Evolutionary conservation across 2,113 vertebrate species (phyloP).

Genomic region (Platysteira castanea): DNA sequence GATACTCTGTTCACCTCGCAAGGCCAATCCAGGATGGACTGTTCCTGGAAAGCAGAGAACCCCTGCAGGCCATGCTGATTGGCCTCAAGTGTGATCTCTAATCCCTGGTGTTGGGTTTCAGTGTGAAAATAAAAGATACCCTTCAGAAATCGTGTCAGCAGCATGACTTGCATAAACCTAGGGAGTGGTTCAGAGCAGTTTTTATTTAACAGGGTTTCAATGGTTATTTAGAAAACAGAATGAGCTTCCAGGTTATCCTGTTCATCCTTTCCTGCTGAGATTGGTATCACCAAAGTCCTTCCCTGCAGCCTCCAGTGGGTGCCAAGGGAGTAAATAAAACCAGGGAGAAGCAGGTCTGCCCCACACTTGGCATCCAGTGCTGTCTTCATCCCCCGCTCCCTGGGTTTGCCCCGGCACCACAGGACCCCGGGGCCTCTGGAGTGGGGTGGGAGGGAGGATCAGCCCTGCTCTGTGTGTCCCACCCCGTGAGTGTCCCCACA

Average conservation of each 20-base stretch:
- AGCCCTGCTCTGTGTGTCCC: not conserved
- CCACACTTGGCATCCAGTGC: not conserved
- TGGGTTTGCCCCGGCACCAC: not conserved
- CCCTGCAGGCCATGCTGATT: not conserved
- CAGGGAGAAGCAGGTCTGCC: not conserved
- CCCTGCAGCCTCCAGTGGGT: not conserved
- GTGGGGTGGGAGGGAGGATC: not conserved
- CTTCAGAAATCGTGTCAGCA: not conserved
- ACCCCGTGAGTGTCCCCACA: rapidly evolving
- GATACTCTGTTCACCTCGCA: not conserved
- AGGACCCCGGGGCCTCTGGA: not conserved
- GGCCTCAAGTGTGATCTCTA: not conserved
- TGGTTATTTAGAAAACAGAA: not conserved
- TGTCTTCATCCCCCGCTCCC: not conserved
- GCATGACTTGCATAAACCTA: not conserved
- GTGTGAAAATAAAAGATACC: not conserved
- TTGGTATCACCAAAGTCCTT: not conserved
- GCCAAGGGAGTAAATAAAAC: not conserved
- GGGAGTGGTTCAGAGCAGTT: not conserved
- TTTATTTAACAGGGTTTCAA: not conserved
- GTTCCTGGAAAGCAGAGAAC: not conserved
- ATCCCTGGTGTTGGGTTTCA: not conserved
- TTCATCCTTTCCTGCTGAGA: not conserved
- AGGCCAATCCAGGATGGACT: not conserved
- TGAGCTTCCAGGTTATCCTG: not conserved